Conservation (phyloP, 2,113 vertebrate genomes). For the Recurvirostra avosetta region DNA sequence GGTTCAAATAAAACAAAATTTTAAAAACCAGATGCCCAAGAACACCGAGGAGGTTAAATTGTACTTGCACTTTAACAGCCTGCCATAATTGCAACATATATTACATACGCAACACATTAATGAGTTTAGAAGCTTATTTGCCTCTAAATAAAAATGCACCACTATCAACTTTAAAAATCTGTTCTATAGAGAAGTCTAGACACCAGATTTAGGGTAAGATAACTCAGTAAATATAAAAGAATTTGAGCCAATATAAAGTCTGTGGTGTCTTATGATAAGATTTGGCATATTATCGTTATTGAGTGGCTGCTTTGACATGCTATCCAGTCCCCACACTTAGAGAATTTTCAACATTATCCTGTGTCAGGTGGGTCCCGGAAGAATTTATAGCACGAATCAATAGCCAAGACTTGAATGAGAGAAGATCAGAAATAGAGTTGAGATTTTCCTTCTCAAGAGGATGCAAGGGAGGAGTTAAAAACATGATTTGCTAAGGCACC, state of each 20-base stretch:
- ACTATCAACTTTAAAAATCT: not conserved
- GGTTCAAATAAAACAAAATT: not conserved
- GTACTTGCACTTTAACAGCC: not conserved
- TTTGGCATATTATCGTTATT: not conserved
- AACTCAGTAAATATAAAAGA: not conserved
- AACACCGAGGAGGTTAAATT: not conserved
- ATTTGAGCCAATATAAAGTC: not conserved
- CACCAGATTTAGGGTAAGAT: not conserved
- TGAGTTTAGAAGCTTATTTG: not conserved
- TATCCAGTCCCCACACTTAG: not conserved
- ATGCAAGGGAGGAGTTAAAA: not conserved
- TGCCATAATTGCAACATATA: not conserved
- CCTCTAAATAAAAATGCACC: not conserved
- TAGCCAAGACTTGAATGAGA: not conserved
- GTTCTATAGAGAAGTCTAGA: not conserved
- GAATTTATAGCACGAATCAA: not conserved
- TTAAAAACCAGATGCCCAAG: not conserved
- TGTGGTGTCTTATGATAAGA: not conserved
- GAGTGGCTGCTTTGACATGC: not conserved
- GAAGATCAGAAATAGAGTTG: not conserved
- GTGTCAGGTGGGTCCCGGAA: not conserved
- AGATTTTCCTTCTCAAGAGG: not conserved
- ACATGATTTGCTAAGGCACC: not conserved
- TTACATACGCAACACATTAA: not conserved
- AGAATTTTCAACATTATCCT: not conserved